Conservation (phyloP, 2,113 vertebrate genomes). For the Nipponia nippon region DNA sequence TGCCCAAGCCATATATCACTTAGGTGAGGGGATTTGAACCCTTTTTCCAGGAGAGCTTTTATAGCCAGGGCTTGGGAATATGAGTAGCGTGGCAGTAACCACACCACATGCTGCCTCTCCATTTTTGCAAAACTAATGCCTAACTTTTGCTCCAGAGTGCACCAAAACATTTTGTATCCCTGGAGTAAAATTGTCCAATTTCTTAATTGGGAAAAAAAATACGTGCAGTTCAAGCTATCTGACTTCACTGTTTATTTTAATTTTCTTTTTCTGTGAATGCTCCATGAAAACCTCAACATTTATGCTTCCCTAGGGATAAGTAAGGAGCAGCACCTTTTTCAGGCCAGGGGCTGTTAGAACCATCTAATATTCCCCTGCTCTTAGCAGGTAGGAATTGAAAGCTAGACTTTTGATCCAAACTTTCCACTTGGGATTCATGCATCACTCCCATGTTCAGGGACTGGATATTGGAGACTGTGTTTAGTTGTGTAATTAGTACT, state of each 20-base stretch:
- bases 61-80: neutral
- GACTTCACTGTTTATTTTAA: neutral
- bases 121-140: neutral
- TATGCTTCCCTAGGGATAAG: neutral
- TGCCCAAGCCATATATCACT: neutral
- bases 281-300: neutral
- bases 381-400: neutral
- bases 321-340: neutral
- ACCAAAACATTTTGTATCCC: neutral
- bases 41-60: neutral
- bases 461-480: neutral
- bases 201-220: neutral
- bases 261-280: neutral
- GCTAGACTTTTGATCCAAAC: neutral
- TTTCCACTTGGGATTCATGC: neutral
- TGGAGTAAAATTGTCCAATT: neutral
- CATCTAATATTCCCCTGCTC: neutral
- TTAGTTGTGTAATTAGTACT: neutral
- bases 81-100: neutral
- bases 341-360: neutral
- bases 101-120: neutral
- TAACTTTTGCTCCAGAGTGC: neutral
- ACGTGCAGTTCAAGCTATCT: neutral
- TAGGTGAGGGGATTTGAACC: neutral
- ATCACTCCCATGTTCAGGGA: neutral